Percentiles rank a stretch among this genome's conserved stretches.
phyloP scores from a whole-genome alignment of 2,888 invertebrate genomes.

The Yponomeuta malinellus region DNA sequence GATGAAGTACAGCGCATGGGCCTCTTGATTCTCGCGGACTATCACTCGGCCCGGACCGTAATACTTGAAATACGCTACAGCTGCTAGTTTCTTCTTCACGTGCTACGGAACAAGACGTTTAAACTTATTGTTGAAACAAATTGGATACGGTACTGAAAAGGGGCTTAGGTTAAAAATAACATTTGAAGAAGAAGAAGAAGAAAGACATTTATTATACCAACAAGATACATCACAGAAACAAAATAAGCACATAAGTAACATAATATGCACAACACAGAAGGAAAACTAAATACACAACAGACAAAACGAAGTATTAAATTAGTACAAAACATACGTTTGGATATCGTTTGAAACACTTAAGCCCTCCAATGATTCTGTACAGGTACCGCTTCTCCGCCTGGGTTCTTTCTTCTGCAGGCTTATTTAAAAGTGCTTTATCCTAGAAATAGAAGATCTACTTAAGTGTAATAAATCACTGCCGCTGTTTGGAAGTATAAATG shows the following conservation, averaged over 20 bases:
- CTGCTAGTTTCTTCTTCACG: conserved; percentile 77
- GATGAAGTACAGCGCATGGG: conserved; percentile 79
- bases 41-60: conserved; percentile 75
- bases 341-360: conserved; percentile 78
- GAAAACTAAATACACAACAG: no score
- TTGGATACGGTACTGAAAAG: no score
- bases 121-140: background rate
- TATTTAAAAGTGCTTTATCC: conserved; percentile 79
- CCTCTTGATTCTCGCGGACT: conserved; percentile 77
- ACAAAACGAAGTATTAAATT: background rate
- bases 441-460: conserved; percentile 30
- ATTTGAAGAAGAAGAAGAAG: no score
- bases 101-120: conserved; percentile 43
- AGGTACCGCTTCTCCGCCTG: conserved; percentile 77
- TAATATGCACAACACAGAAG: no score
- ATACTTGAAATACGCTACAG: conserved; percentile 77
- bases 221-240: no score
- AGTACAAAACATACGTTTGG: conserved; percentile 62
- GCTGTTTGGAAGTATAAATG: no score
- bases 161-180: background rate
- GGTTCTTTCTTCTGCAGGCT: conserved; percentile 68
- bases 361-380: conserved; percentile 72
- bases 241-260: no score
- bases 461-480: background rate
- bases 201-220: no score